Evolutionary conservation across 2,888 invertebrate species (phyloP).

Genomic region (Sinohyriopsis cumingii): DNA sequence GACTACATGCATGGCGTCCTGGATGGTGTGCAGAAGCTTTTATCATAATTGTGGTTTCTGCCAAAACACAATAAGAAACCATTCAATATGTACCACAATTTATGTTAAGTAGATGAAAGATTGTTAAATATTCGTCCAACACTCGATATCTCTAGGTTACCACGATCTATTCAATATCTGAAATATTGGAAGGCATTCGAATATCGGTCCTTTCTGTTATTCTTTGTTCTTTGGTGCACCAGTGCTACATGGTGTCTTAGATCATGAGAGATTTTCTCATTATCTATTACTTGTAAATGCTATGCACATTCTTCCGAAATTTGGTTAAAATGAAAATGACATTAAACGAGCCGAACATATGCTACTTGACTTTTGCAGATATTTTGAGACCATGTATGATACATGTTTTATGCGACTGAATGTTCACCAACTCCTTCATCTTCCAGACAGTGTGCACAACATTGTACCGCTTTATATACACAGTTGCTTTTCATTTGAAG

Average conservation of each 20-base stretch:
- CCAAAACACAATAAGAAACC: slow-evolving; percentile 4
- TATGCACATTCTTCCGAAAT: too few relatives aligned
- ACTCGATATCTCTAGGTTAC: slow-evolving; percentile 18
- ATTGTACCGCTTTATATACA: slow-evolving; percentile 20
- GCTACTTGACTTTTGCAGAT: too few relatives aligned
- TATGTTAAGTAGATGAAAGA: too few relatives aligned
- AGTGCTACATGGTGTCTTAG: too few relatives aligned
- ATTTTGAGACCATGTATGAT: too few relatives aligned
- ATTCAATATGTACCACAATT: slow-evolving; percentile 13
- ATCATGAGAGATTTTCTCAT: too few relatives aligned
- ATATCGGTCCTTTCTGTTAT: too few relatives aligned
- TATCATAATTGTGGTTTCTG: slow-evolving; percentile 27
- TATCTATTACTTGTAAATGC: too few relatives aligned
- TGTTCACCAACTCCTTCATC: slow-evolving; percentile 33
- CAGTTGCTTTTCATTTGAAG: slow-evolving; percentile 38
- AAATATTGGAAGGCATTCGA: slow-evolving; percentile 30
- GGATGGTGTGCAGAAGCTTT: slow-evolving; percentile 25
- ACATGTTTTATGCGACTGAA: slow-evolving; percentile 33
- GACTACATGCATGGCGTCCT: slow-evolving; percentile 41
- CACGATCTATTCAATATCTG: slow-evolving; percentile 8
- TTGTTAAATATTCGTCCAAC: slow-evolving; percentile 14
- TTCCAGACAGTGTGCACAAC: slow-evolving; percentile 30
- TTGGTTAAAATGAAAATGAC: too few relatives aligned
- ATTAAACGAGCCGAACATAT: too few relatives aligned
- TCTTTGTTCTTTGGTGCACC: too few relatives aligned